Evolutionary conservation across 2,888 invertebrate genomes (phyloP), one percentile per base, ranked within the genome.

Genomic region (Chrysotoxum bicinctum): DNA sequence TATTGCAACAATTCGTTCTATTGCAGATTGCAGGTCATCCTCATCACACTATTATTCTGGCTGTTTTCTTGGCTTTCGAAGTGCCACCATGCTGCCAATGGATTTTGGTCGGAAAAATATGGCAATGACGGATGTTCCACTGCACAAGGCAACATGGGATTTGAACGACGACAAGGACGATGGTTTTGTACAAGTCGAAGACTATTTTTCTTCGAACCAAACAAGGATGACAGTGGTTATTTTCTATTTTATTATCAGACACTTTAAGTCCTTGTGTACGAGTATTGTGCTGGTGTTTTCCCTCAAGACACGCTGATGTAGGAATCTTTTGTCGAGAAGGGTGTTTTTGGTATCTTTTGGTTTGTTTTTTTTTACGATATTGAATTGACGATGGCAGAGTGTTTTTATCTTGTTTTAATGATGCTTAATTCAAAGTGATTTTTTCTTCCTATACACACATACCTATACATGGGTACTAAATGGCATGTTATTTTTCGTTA

Each of bases 61-160:
- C n/a, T 76, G 58, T 60, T 32, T 32, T 68, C 50, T 43, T 40
- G 23, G 50, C 43, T 45, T 32, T 66, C 56, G 16, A 45, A 56
- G 37, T 73, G 69, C 60, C 56, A 37, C 56, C 16, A 58, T 66
- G 40, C 62, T 69, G 73, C 45, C 84, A 79, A 69, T 78, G 66
- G 30, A 66, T 66, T 62, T 43, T 50, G 56, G 78, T 73, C 69
- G 54, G 54, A 56, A 69, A 73, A 78, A 73, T 78, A 78, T 83
- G 83, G 54, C 77, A 78, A 78, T 83, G 83, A 81, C 69, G 52
- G 75, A 83, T 83, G 83, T 78, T 83, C 26, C 7, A 62, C 32
- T 56, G 66, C 66, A 54, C 50, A 68, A 60, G 68, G 64, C 72
- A 85, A 37, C 76, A 16, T 35, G 80, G 84, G 70, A 79, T 43